Conservation (phyloP, 2,797 vertebrate genomes). For the Botia almorhae region DNA sequence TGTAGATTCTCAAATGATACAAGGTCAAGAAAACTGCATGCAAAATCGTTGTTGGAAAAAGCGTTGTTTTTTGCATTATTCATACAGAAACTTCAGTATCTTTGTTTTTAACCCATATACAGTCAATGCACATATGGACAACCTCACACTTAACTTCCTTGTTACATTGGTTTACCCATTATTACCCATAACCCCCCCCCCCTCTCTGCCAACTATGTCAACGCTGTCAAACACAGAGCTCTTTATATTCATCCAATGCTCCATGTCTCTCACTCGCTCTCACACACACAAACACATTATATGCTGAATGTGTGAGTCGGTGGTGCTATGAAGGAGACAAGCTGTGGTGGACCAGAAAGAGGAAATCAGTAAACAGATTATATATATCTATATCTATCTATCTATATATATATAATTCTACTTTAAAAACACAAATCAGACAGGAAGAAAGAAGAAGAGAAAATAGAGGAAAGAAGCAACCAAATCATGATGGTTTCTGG, state of each 20-base stretch:
- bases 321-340: constrained; percentile 60
- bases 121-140: neutral
- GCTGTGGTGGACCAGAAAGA: constrained; percentile 12
- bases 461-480: neutral
- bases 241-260: constrained; percentile 38
- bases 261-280: neutral
- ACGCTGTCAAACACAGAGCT: constrained; percentile 33
- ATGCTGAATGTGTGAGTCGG: constrained; percentile 18
- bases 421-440: constrained; percentile 18
- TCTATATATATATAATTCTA: neutral
- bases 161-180: neutral
- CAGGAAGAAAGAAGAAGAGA: neutral
- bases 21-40: too few species aligned
- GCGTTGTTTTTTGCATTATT: neutral
- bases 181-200: constrained; percentile 23
- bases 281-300: constrained; percentile 26
- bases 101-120: neutral
- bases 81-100: neutral
- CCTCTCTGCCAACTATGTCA: constrained; percentile 22
- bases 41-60: too few species aligned
- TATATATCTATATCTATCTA: too few species aligned
- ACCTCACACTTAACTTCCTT: neutral
- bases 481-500: neutral
- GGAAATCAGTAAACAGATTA: constrained; percentile 14
- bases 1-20: too few species aligned